A percentile compares a stretch with the other conserved stretches of the same genome.
Conservation (phyloP, 2,113 vertebrate genomes). For the Nothobranchius kuhntae region DNA sequence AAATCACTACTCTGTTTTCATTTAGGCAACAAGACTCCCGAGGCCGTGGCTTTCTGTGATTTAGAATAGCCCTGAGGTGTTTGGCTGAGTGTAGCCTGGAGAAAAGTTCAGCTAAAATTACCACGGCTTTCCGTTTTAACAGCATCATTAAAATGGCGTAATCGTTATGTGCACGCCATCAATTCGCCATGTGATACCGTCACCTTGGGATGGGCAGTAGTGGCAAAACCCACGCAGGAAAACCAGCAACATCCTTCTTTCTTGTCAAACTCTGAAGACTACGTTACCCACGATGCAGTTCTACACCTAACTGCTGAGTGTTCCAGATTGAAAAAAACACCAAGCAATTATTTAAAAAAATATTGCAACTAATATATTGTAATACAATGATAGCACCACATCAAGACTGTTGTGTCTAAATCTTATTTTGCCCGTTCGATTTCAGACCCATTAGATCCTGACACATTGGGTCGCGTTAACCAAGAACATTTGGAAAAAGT, state of each 20-base stretch:
- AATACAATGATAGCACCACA: too few species aligned
- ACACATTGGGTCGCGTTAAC: constrained; percentile 38
- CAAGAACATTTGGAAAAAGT: constrained; percentile 61
- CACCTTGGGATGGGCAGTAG: not conserved
- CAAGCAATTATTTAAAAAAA: not conserved
- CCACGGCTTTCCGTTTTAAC: constrained; percentile 22
- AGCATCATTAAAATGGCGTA: constrained; percentile 16
- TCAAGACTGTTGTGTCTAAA: too few species aligned
- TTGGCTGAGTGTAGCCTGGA: not conserved
- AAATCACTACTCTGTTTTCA: constrained; percentile 76
- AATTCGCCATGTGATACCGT: not conserved
- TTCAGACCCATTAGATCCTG: not conserved
- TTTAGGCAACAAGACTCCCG: constrained; percentile 66
- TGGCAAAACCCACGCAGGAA: not conserved
- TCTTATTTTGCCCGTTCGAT: too few species aligned
- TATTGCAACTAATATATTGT: too few species aligned
- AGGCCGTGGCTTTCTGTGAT: constrained; percentile 40
- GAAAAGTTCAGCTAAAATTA: constrained; percentile 12
- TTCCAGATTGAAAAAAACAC: not conserved
- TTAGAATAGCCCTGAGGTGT: constrained; percentile 37
- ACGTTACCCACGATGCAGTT: not conserved
- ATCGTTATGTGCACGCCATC: not conserved
- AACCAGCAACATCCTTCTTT: not conserved
- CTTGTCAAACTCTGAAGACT: not conserved
- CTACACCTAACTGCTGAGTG: too few species aligned